A percentile compares a stretch with the other conserved stretches of the same genome.
Evolutionary conservation across 2,797 vertebrate genomes (phyloP).

Genomic region (Poecilia picta): DNA sequence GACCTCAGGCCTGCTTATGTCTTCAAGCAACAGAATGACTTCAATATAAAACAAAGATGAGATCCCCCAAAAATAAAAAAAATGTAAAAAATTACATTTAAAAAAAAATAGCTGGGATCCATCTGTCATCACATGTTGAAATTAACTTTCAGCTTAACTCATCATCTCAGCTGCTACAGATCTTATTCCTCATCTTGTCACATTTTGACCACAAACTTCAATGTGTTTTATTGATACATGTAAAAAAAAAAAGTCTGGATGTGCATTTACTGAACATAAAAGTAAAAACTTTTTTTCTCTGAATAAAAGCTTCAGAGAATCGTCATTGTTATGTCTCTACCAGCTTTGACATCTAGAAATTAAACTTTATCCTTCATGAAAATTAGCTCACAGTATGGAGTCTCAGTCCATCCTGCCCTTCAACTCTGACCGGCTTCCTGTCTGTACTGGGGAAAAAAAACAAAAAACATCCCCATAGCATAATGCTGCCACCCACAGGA

Average conservation of each 20-base stretch:
- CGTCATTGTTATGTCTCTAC: neutral
- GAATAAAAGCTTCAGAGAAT: neutral
- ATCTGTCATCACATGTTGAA: slow-evolving; percentile 43
- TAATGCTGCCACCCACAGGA: neutral
- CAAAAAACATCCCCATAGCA: neutral
- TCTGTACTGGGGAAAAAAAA: too few species aligned
- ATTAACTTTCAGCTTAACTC: slow-evolving; percentile 9
- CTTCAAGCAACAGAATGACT: slow-evolving; percentile 71
- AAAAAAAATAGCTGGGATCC: slow-evolving; percentile 8
- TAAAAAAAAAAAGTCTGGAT: neutral
- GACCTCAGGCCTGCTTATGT: slow-evolving; percentile 74
- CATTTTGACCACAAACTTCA: neutral
- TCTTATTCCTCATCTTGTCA: neutral
- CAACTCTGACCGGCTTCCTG: neutral
- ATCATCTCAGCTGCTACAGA: neutral
- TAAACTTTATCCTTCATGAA: neutral
- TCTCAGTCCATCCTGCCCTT: neutral
- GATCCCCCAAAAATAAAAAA: neutral
- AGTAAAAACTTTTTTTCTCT: neutral
- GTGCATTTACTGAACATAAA: neutral
- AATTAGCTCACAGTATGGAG: neutral
- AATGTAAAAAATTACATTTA: neutral
- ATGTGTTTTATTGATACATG: neutral
- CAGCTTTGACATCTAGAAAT: neutral
- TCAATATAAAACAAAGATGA: slow-evolving; percentile 56